Evolutionary conservation across 2,113 vertebrate genomes (phyloP).

Genomic region (Promerops cafer): DNA sequence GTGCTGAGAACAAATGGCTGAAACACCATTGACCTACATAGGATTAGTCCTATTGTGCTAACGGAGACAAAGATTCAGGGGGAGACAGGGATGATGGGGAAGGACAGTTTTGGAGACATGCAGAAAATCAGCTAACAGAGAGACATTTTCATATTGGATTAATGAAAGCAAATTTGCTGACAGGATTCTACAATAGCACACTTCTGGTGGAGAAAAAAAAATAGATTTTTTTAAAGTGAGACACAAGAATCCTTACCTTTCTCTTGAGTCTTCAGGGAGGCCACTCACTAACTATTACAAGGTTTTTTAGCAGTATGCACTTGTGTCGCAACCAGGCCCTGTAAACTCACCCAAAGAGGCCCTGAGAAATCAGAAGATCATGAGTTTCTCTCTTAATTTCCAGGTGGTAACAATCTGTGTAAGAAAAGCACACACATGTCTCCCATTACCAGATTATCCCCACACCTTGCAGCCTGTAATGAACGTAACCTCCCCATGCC

Average conservation of each 20-base stretch:
- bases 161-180: not conserved
- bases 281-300: not conserved
- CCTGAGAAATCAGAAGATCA: not conserved
- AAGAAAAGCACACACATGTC: not conserved
- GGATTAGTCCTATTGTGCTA: not conserved
- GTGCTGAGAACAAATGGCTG: not conserved
- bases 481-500: not conserved
- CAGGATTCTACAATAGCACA: not conserved
- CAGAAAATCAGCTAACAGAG: not conserved
- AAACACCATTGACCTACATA: not conserved
- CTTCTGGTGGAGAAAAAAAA: not conserved
- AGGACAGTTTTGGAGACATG: not conserved
- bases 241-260: not conserved
- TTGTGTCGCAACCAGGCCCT: not conserved
- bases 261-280: not conserved
- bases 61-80: not conserved
- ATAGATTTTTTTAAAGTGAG: not conserved
- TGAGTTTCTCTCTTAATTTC: not conserved
- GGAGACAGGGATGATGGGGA: rapidly evolving
- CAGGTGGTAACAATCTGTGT: not conserved
- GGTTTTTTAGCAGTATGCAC: not conserved
- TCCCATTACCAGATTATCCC: not conserved
- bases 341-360: not conserved
- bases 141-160: not conserved
- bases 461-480: not conserved